Base-by-base conservation (phyloP, 2,888 invertebrate species). In the Gari tellinella region DNA sequence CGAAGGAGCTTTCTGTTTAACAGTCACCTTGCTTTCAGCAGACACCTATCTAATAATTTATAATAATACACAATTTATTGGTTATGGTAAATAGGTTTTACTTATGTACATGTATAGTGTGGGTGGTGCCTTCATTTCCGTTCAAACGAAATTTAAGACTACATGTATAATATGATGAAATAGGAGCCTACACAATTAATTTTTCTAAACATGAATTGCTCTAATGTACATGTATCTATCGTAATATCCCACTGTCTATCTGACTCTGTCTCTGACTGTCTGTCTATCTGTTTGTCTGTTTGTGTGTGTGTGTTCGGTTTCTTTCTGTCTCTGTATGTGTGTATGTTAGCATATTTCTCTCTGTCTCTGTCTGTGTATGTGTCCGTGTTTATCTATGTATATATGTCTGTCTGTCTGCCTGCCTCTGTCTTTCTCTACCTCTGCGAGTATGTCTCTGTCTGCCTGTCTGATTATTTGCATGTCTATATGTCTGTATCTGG, bases 231-330 rank as follows among this genome's bases (percentile, higher is more conserved):
- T n/a, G n/a, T n/a, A 10, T 40, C 40, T 40, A 10, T 40, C 40
- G 10, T 8, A 12, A 10, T 40, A 15, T 40, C 40, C 15, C 10
- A 12, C 40, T 40, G 40, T 40, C 40, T 40, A 15, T 40, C 40
- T 40, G 40, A 12, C 40, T 40, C 40, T 40, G 40, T 40, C 40
- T 40, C n/a, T 46, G 12, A 14, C 19, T 46, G 46, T 46, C 46
- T 19, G 15, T 46, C 46, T 46, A 10, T 46, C 12, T 46, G 12
- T 40, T 15, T 40, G 10, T 40, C 40, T 40, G 40, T 40, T 15
- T 40, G 10, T 40, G 40, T 40, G 10, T 40, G 10, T 40, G 10
- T 40, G 10, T 40, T 40, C 40, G 10, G 40, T 40, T 15, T 40
- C 40, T 40, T 8, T 40, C 40, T 40, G 10, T 40, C 40, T 40